Conservation (phyloP, 2,113 vertebrate species). For the Burhinus bistriatus region DNA sequence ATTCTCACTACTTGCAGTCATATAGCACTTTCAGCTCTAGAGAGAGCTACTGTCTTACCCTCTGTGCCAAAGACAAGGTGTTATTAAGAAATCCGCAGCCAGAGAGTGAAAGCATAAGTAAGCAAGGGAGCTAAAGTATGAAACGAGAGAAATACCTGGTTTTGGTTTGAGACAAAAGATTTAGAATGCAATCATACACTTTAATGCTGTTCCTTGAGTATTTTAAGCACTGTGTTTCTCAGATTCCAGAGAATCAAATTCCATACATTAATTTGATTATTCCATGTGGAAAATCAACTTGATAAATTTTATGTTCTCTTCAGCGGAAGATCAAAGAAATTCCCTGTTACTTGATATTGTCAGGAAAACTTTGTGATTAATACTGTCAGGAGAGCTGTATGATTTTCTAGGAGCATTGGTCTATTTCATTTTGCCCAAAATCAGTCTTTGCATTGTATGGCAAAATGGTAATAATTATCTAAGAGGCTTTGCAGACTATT, state of each 20-base stretch:
- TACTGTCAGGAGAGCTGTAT: not conserved
- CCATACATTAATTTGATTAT: not conserved
- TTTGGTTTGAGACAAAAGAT: not conserved
- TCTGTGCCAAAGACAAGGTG: not conserved
- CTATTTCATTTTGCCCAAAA: not conserved
- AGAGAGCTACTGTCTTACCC: constrained; percentile 3
- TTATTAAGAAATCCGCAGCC: not conserved
- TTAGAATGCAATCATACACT: not conserved
- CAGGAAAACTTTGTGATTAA: not conserved
- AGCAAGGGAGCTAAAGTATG: not conserved
- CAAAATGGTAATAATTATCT: not conserved
- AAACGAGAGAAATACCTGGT: not conserved
- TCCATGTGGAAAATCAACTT: not conserved
- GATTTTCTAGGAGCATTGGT: not conserved
- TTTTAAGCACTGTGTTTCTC: not conserved
- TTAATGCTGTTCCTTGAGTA: not conserved
- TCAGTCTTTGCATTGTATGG: not conserved
- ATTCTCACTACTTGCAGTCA: not conserved
- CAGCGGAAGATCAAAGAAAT: not conserved
- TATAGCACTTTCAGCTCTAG: not conserved
- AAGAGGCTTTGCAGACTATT: not conserved
- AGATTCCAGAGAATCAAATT: not conserved
- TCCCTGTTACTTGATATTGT: not conserved
- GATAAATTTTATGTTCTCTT: constrained; percentile 1
- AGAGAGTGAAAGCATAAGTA: not conserved